These are phyloP conservation scores for Pantherophis vulpinus DNA, from an alignment of 2,797 vertebrate species.

Conservation along the genomic window DNA sequence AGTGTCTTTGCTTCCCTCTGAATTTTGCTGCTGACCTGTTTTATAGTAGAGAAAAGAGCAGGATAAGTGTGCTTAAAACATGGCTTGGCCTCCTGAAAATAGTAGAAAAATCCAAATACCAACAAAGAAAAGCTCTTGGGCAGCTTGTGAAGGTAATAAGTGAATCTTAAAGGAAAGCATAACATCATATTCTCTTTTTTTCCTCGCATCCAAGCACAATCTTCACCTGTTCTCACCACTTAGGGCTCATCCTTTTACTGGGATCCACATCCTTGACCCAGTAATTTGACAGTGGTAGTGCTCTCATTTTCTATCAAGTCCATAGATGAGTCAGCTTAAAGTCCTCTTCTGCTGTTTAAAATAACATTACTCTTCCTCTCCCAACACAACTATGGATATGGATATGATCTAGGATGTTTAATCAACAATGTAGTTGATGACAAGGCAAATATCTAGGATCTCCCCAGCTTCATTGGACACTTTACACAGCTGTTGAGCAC, in stretches of 20 bases:
- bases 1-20: background rate
- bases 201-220: background rate
- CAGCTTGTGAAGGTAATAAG: background rate
- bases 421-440: background rate
- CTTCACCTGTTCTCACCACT: too few species aligned
- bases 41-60: background rate
- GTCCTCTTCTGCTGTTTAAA: background rate
- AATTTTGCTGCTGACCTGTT: background rate
- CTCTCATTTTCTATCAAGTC: background rate
- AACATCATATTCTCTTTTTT: background rate
- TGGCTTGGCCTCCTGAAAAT: background rate
- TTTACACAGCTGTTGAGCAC: background rate
- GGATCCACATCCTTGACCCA: background rate
- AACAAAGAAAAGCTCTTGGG: background rate
- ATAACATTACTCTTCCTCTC: background rate
- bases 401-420: background rate
- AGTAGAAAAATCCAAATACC: background rate
- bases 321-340: background rate
- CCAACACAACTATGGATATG: background rate
- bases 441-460: background rate
- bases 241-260: background rate
- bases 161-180: background rate
- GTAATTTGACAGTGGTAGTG: background rate
- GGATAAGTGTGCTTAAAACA: background rate
- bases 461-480: background rate